Evolutionary conservation across 2,888 invertebrate genomes (phyloP), one percentile per base, ranked within the genome.

Genomic region (Desoria tigrina): DNA sequence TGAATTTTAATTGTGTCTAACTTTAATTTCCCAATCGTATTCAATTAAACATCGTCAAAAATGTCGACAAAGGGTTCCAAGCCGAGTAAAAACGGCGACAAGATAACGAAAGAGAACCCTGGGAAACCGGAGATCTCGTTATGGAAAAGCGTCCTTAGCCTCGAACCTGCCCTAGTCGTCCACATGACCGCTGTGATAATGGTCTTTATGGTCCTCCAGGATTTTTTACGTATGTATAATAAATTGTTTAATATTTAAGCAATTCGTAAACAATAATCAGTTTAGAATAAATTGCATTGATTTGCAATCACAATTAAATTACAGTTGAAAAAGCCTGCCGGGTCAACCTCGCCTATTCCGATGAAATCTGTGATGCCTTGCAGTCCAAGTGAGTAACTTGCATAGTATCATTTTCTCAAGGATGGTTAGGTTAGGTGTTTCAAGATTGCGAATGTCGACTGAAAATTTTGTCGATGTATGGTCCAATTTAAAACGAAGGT

Each of bases 131-230:
- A 42, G 28, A 64, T 50, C 42, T 61, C 66, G 6, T 42, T 61
- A 42, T 42, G 21, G 14, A 57, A 57, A 49, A 72, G 68, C 49
- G 42, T 74, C 11, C 83, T 90, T 61, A 88, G 92, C 0, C 90
- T 94, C 24, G 94, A 94, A 78, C 93, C 94, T 0, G 85, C 90
- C 0, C 87, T 94, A 86, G 89, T 92, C 78, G 82, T 93, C 1
- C 94, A 92, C 78, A 92, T 94, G 91, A 86, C 92, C 83, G 90
- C 92, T 1, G 90, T 86, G 77, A 90, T 90, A 89, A 84, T 86
- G 58, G 92, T 91, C 2, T 86, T 85, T 65, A 90, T 92, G 0
- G 84, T 89, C 37, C 90, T 92, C 77, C 90, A 90, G 78, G 86
- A 88, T 28, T 89, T 90, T 77, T 90, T 89, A 78, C 83, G n/a